phyloP scores from a whole-genome alignment of 2,797 vertebrate genomes.

The Leontopithecus rosalia region DNA sequence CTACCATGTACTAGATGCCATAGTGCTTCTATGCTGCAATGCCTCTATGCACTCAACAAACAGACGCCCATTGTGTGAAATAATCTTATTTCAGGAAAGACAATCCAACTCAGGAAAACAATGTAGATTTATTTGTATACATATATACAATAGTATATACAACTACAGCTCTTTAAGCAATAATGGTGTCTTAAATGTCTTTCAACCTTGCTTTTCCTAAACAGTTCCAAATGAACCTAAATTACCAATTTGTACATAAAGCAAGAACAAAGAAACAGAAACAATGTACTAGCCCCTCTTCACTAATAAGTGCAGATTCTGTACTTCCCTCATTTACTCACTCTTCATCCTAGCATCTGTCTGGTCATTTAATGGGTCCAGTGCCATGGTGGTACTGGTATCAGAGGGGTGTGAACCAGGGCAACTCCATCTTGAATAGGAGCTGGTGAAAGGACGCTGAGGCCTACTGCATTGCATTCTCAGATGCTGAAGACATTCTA shows the following conservation, averaged over 20 bases:
- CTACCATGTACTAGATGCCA: neutral
- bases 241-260: neutral
- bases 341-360: neutral
- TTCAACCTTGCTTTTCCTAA: neutral
- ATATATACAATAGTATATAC: neutral
- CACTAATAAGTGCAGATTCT: neutral
- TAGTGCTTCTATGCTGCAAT: neutral
- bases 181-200: neutral
- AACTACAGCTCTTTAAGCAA: neutral
- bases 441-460: neutral
- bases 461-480: neutral
- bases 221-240: neutral
- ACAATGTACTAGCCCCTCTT: neutral
- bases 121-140: neutral
- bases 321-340: neutral
- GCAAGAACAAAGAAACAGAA: neutral
- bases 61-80: neutral
- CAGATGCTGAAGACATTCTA: neutral
- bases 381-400: neutral
- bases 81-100: neutral
- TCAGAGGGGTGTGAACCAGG: neutral
- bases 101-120: neutral
- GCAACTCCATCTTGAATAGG: neutral
- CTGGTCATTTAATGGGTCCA: neutral
- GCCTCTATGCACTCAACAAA: neutral